Conservation (phyloP, 2,888 invertebrate species). For the Siphlonurus alternatus region DNA sequence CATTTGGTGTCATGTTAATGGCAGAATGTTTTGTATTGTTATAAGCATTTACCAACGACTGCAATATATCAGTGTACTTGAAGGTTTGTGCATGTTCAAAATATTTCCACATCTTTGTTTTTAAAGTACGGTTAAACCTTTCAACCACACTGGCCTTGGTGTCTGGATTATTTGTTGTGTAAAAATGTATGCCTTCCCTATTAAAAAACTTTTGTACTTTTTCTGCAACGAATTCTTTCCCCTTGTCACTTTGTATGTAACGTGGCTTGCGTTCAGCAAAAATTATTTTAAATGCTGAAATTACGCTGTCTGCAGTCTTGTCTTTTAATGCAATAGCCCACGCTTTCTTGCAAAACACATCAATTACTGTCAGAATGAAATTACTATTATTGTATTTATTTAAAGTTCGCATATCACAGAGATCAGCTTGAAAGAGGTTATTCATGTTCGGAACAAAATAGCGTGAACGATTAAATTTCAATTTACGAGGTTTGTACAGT, state of each 20-base stretch:
- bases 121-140: constrained; percentile 20
- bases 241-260: background rate
- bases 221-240: constrained; percentile 10
- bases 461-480: background rate
- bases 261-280: background rate
- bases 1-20: background rate
- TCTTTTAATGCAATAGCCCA: background rate
- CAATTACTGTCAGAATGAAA: background rate
- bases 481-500: background rate
- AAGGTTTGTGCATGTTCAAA: constrained; percentile 17
- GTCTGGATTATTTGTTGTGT: constrained; percentile 17
- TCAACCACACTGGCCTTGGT: constrained; percentile 21
- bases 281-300: background rate
- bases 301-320: background rate
- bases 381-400: background rate
- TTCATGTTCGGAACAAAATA: background rate
- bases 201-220: constrained; percentile 3
- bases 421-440: constrained; percentile 1
- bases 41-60: constrained; percentile 16
- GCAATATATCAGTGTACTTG: constrained; percentile 18
- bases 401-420: background rate
- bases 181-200: constrained; percentile 13
- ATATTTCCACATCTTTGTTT: constrained; percentile 18
- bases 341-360: constrained; percentile 2
- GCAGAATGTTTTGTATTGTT: constrained; percentile 15